A percentile compares a stretch with the other conserved stretches of the same genome.
phyloP scores from a whole-genome alignment of 2,888 invertebrate genomes.

The Calameuta idolon region DNA sequence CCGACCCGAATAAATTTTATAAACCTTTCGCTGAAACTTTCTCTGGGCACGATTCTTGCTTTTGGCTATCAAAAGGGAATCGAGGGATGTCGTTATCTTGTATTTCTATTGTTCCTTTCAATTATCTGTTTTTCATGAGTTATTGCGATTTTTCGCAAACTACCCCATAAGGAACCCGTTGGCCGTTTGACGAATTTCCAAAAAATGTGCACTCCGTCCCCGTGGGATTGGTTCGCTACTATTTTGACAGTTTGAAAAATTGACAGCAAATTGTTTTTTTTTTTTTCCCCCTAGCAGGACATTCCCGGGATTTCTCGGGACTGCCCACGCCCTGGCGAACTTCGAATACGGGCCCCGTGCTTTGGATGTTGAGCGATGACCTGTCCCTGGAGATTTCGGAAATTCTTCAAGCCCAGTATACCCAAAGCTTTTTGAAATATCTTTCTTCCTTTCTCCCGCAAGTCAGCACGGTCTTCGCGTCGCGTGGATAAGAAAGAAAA shows the following conservation, averaged over 20 bases:
- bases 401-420: conserved; percentile 26
- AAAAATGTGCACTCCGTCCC: conserved; percentile 18
- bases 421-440: conserved; percentile 17
- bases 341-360: conserved; percentile 19
- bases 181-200: not conserved
- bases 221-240: conserved; percentile 38
- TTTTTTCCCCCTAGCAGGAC: conserved; percentile 20
- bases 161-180: not conserved
- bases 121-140: not conserved
- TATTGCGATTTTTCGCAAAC: not conserved
- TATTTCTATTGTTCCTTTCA: not conserved
- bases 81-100: not conserved
- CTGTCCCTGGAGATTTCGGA: conserved; percentile 40
- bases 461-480: not conserved
- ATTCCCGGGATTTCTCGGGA: conserved; percentile 5
- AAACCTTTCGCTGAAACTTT: not conserved
- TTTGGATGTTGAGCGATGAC: conserved; percentile 47
- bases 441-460: conserved; percentile 5
- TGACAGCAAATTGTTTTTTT: conserved; percentile 51
- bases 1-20: conserved; percentile 15
- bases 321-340: not conserved
- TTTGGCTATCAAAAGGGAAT: not conserved
- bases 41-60: not conserved
- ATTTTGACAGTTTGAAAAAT: conserved; percentile 58
- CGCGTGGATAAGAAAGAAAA: not conserved